These are phyloP conservation scores for Athene noctua DNA, from an alignment of 2,113 vertebrate species.

Conservation along the genomic window DNA sequence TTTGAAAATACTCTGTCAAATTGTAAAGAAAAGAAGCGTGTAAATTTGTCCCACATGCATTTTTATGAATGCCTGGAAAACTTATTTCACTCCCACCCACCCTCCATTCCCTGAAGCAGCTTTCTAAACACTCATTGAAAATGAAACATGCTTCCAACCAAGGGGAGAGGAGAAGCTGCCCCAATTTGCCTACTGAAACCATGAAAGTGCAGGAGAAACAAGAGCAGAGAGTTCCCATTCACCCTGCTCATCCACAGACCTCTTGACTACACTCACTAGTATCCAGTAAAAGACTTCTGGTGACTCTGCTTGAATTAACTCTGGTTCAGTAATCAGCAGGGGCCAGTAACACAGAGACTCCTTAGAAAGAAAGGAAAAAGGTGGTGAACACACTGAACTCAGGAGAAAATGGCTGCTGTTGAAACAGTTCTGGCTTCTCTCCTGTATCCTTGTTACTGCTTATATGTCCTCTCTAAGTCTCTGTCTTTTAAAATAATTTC, in stretches of 20 bases:
- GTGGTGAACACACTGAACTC: background rate
- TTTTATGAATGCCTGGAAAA: slow-evolving; percentile 43
- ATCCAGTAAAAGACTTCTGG: background rate
- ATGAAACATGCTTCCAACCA: background rate
- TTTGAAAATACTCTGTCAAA: slow-evolving; percentile 28
- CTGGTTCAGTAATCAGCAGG: background rate
- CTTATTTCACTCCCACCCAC: slow-evolving; percentile 8
- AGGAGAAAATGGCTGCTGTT: background rate
- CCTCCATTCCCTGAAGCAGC: background rate
- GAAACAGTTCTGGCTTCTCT: background rate
- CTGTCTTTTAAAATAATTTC: background rate
- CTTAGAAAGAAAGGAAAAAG: background rate
- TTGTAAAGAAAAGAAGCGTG: background rate
- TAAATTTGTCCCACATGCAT: slow-evolving; percentile 45
- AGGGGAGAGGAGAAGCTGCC: background rate
- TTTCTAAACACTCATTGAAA: background rate
- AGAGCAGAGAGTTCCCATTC: background rate
- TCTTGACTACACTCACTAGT: background rate
- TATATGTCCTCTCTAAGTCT: rapidly evolving
- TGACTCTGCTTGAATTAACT: background rate
- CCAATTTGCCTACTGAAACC: background rate
- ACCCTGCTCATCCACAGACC: background rate
- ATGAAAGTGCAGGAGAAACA: rapidly evolving
- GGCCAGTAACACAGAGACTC: background rate
- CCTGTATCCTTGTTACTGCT: background rate